Conservation (phyloP, 92 coral and sea anemone species). For the Epizoanthus ramosus region DNA sequence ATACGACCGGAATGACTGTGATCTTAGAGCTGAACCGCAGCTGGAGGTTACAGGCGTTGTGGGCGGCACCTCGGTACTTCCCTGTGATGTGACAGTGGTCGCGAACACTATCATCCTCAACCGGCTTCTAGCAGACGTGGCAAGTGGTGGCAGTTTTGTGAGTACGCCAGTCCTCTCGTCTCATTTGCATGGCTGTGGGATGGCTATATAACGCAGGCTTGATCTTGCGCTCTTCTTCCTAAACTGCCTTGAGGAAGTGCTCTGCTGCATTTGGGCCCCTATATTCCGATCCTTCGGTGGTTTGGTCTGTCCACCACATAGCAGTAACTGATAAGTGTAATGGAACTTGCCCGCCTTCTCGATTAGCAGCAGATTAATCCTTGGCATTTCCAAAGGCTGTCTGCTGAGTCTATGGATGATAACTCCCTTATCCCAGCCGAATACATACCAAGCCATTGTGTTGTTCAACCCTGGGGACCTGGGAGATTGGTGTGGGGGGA, state of each 20-base stretch:
- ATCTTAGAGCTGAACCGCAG: background rate
- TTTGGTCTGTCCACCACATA: background rate
- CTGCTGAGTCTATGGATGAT: constrained; percentile 25
- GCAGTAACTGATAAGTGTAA: constrained; percentile 28
- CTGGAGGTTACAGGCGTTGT: background rate
- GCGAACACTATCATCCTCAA: background rate
- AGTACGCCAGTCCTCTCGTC: too few relatives aligned
- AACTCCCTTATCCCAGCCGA: constrained; percentile 30
- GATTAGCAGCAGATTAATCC: constrained; percentile 47
- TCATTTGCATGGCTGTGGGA: background rate
- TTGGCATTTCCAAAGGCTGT: constrained; percentile 21
- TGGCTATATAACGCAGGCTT: background rate
- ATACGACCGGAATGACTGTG: background rate
- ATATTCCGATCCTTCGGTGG: background rate
- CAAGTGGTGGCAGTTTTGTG: background rate
- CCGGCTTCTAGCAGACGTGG: background rate
- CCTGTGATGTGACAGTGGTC: background rate
- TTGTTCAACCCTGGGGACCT: constrained; percentile 12
- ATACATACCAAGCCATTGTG: constrained; percentile 23
- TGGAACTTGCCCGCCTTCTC: constrained; percentile 33
- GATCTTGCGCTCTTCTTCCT: background rate
- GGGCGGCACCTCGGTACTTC: background rate
- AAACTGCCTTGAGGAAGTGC: constrained; percentile 1
- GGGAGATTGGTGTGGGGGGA: constrained; percentile 20
- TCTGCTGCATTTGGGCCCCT: constrained; percentile 25